Evolutionary conservation across 2,888 invertebrate species (phyloP).

Genomic region (Megaustenia siamemsis): DNA sequence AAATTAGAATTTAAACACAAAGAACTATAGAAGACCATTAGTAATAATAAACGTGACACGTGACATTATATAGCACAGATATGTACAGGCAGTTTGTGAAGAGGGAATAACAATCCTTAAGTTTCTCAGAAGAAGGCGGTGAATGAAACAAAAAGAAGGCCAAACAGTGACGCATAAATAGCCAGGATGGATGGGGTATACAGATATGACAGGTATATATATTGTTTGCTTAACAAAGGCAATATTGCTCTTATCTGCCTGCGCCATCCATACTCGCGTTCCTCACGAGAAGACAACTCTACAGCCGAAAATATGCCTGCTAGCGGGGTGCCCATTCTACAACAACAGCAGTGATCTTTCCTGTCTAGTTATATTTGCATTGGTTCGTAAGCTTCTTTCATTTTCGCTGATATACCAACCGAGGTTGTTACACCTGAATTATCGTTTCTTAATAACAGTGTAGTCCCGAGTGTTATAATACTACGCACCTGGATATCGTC

Average conservation of each 20-base stretch:
- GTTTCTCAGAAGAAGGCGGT: too few relatives aligned
- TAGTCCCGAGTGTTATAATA: neutral
- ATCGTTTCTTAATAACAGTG: neutral
- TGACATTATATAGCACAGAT: too few relatives aligned
- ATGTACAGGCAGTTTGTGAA: too few relatives aligned
- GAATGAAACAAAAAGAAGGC: too few relatives aligned
- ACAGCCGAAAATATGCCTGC: neutral
- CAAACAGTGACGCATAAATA: too few relatives aligned
- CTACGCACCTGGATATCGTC: neutral
- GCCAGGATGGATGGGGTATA: too few relatives aligned
- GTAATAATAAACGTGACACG: too few relatives aligned
- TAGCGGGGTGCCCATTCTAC: neutral
- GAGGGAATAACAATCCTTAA: too few relatives aligned
- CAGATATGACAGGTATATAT: too few relatives aligned
- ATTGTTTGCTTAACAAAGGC: neutral
- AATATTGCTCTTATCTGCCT: neutral
- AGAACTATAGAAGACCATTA: too few relatives aligned
- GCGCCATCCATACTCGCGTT: neutral
- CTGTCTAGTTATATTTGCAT: neutral
- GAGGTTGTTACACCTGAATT: neutral
- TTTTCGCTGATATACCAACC: neutral
- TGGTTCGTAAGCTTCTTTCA: neutral
- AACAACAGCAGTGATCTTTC: neutral
- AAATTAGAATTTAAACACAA: too few relatives aligned
- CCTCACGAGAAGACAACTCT: neutral